phyloP scores from a whole-genome alignment of 2,888 invertebrate species.

The Eurytoma adleriae region DNA sequence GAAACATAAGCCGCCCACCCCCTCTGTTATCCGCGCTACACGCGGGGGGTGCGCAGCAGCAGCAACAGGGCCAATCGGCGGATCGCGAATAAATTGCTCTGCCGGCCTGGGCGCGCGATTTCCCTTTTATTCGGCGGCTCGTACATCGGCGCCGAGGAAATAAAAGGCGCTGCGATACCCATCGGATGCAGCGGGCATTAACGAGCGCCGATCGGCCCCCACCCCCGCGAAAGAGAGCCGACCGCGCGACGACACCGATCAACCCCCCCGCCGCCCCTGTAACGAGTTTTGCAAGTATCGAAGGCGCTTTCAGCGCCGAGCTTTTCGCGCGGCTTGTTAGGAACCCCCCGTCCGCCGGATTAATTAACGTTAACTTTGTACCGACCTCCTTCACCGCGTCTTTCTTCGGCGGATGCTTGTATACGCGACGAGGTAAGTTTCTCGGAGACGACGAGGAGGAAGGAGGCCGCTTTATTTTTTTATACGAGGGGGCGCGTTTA shows the following conservation, averaged over 20 bases:
- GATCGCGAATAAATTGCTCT: conserved; percentile 31
- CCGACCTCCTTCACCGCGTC: neutral
- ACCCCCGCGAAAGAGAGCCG: too few species aligned
- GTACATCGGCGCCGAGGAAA: neutral
- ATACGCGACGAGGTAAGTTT: neutral
- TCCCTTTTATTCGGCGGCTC: neutral
- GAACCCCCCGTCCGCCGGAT: conserved; percentile 5
- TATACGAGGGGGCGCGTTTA: too few species aligned
- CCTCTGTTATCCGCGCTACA: neutral
- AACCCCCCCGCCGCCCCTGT: neutral
- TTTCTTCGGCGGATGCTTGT: neutral
- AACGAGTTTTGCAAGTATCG: conserved; percentile 43
- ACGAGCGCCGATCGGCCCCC: neutral
- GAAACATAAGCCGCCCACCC: conserved; percentile 23
- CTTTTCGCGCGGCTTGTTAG: conserved; percentile 29
- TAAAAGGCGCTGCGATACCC: too few species aligned
- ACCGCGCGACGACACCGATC: conserved; percentile 27
- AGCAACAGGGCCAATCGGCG: conserved; percentile 1
- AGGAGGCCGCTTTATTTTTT: neutral
- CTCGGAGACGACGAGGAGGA: neutral
- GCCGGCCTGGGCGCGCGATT: neutral
- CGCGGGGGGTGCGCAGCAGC: conserved; percentile 16
- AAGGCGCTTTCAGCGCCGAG: neutral
- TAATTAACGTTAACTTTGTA: conserved; percentile 40
- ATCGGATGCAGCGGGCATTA: neutral